Percentiles rank a stretch among this genome's conserved stretches.
These are phyloP conservation scores for Stichopus horrens DNA, from an alignment of 53 echinoderm and acorn worm genomes.

Conservation along the genomic window DNA sequence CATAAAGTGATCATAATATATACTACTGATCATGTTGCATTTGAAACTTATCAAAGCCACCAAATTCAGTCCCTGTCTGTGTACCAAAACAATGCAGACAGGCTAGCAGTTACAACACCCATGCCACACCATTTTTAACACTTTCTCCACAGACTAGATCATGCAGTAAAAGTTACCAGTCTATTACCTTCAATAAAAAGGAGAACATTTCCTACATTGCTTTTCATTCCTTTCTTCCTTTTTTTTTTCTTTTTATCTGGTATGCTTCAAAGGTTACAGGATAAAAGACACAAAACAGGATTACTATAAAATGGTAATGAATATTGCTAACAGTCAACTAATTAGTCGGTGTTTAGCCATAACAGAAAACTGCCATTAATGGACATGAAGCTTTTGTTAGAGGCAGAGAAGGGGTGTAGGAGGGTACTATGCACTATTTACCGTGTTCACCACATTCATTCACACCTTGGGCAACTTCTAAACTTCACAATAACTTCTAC, in stretches of 20 bases:
- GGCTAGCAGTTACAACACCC: too few relatives aligned
- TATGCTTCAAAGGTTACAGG: not conserved
- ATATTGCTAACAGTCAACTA: not conserved
- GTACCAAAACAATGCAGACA: too few relatives aligned
- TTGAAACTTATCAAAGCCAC: too few relatives aligned
- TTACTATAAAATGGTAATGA: not conserved
- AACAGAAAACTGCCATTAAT: too few relatives aligned
- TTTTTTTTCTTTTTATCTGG: not conserved
- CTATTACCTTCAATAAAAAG: too few relatives aligned
- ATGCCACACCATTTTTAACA: too few relatives aligned
- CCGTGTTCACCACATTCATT: not conserved
- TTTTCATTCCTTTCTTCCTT: not conserved
- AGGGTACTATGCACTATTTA: not conserved
- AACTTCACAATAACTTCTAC: too few relatives aligned
- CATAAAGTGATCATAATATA: not conserved
- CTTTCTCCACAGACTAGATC: too few relatives aligned
- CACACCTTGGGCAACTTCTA: too few relatives aligned
- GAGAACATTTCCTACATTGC: too few relatives aligned
- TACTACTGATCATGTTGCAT: not conserved
- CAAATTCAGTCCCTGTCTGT: too few relatives aligned
- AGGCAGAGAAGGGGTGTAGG: not conserved
- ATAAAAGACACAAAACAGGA: conserved; percentile 2
- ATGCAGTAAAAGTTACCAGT: too few relatives aligned
- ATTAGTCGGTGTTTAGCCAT: not conserved
- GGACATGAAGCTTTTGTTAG: not conserved